These are phyloP conservation scores for Anguilla anguilla DNA, from an alignment of 2,797 vertebrate species.

Conservation along the genomic window DNA sequence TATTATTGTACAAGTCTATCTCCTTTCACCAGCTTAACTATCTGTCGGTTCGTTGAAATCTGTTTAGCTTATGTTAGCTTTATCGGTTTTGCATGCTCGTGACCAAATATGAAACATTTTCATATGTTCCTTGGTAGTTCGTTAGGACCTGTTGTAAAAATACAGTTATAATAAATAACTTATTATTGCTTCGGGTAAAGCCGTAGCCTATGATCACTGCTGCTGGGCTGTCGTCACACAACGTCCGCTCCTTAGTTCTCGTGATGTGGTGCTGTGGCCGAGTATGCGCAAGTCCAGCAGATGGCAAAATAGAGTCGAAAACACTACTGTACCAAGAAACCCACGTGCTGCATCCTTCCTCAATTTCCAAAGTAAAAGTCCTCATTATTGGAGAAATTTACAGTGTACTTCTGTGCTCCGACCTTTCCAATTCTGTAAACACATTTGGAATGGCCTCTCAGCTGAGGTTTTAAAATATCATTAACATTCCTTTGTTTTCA, in stretches of 20 bases:
- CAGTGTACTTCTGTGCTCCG: too few relatives aligned
- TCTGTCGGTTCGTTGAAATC: not conserved
- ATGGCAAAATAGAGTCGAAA: conserved; percentile 16
- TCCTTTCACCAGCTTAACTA: not conserved
- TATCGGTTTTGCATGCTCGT: not conserved
- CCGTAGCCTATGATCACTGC: not conserved
- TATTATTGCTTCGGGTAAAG: too few relatives aligned
- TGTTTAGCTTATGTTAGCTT: not conserved
- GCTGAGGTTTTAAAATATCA: too few relatives aligned
- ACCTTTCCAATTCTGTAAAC: too few relatives aligned
- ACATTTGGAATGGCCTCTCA: too few relatives aligned
- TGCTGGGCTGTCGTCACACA: not conserved
- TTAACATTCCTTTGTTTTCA: not conserved
- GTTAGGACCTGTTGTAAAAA: not conserved
- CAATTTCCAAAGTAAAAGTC: conserved; percentile 21
- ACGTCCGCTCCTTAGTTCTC: not conserved
- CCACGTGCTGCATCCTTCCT: not conserved
- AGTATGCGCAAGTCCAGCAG: conserved; percentile 9
- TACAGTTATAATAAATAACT: not conserved
- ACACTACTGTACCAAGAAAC: not conserved
- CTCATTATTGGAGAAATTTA: not conserved
- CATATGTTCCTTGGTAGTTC: not conserved
- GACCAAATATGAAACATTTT: not conserved
- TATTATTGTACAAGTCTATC: not conserved
- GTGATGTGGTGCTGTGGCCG: not conserved